phyloP scores from a whole-genome alignment of 1,140 invertebrate genomes.

The Drosophila seguyi region DNA sequence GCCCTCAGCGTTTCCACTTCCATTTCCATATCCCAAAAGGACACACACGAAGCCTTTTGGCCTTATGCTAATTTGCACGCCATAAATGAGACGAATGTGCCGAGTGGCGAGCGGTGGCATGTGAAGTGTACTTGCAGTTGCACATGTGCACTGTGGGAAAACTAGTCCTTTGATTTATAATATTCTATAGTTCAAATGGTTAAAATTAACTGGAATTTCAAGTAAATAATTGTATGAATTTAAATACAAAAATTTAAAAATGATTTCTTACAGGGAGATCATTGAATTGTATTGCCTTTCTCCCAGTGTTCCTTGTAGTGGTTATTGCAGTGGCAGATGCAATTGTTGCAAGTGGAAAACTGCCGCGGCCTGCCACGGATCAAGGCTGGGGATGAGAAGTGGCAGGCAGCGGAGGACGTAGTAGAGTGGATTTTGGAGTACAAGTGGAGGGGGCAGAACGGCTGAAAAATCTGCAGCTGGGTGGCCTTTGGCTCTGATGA shows the following conservation, averaged over 20 bases:
- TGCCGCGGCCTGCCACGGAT: constrained; percentile 25
- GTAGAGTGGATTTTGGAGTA: constrained; percentile 29
- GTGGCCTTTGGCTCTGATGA: constrained; percentile 38
- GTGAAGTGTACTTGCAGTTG: constrained; percentile 37
- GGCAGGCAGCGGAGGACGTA: not conserved
- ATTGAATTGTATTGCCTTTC: not conserved
- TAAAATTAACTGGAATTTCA: too few species aligned
- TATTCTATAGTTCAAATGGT: not conserved
- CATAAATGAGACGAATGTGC: constrained; percentile 83
- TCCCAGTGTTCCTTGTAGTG: not conserved
- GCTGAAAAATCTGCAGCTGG: constrained; percentile 15
- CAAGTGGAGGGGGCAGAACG: not conserved
- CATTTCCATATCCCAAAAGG: constrained; percentile 46
- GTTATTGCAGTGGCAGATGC: constrained; percentile 25
- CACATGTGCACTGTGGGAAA: constrained; percentile 16
- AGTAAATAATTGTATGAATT: too few species aligned
- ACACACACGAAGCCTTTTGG: constrained; percentile 75
- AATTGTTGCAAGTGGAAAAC: constrained; percentile 47
- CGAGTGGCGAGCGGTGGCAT: constrained; percentile 66
- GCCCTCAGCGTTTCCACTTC: constrained; percentile 15
- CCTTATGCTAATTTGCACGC: constrained; percentile 80
- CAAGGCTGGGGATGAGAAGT: constrained; percentile 5
- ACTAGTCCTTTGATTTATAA: not conserved
- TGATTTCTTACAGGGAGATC: not conserved
- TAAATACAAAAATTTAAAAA: too few species aligned